These are phyloP conservation scores for Myrmecobius fasciatus DNA, from an alignment of 2,113 vertebrate genomes.

Conservation along the genomic window DNA sequence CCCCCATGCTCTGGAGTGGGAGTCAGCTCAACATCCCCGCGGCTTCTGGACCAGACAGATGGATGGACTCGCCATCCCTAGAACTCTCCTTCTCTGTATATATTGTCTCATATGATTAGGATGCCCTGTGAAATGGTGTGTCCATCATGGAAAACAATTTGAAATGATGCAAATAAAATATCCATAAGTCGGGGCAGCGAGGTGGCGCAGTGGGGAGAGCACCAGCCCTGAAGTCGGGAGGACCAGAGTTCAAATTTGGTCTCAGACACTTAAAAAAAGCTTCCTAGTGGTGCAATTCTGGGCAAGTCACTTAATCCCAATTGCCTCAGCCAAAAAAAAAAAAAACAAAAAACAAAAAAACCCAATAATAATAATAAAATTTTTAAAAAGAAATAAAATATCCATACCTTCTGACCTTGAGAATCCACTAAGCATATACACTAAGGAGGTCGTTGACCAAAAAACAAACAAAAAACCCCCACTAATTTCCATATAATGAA, in stretches of 20 bases:
- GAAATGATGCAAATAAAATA: not conserved
- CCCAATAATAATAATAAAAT: too few species aligned
- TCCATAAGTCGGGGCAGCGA: not conserved
- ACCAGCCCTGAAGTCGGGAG: too few species aligned
- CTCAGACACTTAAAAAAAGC: too few species aligned
- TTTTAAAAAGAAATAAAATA: not conserved
- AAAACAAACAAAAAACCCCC: not conserved
- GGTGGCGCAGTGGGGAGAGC: too few species aligned
- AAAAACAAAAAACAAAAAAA: too few species aligned
- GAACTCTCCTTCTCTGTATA: not conserved
- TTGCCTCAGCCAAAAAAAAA: too few species aligned
- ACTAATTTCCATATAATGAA: not conserved
- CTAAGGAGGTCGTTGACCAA: not conserved
- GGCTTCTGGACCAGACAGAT: too few species aligned
- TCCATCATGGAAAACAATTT: not conserved
- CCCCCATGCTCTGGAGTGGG: not conserved
- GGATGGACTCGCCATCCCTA: not conserved
- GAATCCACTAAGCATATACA: not conserved
- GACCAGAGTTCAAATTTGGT: too few species aligned
- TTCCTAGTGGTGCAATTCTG: too few species aligned
- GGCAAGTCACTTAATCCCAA: too few species aligned
- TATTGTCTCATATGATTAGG: not conserved
- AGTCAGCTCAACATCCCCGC: not conserved
- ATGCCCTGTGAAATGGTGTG: not conserved
- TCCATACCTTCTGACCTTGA: not conserved